Evolutionary conservation across 2,888 invertebrate genomes (phyloP), one percentile per base, ranked within the genome.

Genomic region (Cerceris ruficornis): DNA sequence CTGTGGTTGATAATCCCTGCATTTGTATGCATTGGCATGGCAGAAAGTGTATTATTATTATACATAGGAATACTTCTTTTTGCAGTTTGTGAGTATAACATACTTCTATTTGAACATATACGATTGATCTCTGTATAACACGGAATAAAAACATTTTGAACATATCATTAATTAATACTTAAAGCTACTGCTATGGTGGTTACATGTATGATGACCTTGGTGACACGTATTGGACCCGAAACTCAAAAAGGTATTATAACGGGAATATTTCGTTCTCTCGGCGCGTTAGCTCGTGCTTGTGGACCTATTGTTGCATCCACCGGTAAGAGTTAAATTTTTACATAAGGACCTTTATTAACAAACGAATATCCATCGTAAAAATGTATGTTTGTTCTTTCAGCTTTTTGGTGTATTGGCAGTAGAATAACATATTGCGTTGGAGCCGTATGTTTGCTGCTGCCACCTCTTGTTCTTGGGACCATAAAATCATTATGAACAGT

Each of bases 181-280:
- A 0, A 86, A 96, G 96, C 97, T 15, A 97, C 97, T 9, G 96
- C 97, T n/a, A 95, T 98, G 92, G 98, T 98, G 43, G 98, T 99
- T 28, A 98, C 99, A 11, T 98, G 98, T 89, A 95, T 99, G 93
- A 99, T 98, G 88, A 97, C 98, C 4, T 93, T 98, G 92, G 97
- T 97, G n/a, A 98, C 98, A 2, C 95, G 95, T 81, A 96, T 96
- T 90, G 96, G 97, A 7, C 95, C 95, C 50, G 94, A 93, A 75
- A 95, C 96, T 89, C 97, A 98, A 89, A 98, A 98, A 90, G 99
- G 99, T 42, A 96, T 96, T 0, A 96, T 98, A 81, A 95, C 99
- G 90, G 99, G 99, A 11, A 97, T 98, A 82, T 97, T 99, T 90
- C 94, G 99, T 76, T 98, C 99, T 0, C 93, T 99, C 50, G 99